Base-by-base conservation (phyloP, 2,797 vertebrate species). In the Myotis pilosus region DNA sequence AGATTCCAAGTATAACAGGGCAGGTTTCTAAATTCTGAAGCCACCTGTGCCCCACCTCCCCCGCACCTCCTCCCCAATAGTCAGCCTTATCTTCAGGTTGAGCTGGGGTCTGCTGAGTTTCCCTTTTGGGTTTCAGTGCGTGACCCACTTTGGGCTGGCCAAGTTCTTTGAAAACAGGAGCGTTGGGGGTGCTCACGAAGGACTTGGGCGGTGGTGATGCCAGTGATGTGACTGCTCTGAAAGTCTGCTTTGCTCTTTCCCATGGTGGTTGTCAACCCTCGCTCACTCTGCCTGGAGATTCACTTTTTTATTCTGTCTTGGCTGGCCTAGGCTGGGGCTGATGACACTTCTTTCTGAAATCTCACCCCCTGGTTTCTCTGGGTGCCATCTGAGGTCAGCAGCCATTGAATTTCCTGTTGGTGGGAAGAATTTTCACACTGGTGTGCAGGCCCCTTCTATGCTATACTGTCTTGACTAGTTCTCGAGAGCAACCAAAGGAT, bases 71-170 rank as follows among this genome's bases (percentile, higher is more conserved):
- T 64, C 72, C 72, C 9, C 4, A 72, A 80, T 47, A 91, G 91
- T 93, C 89, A 94, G 72, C 81, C 20, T 68, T 69, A 53, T 75
- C 91, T 92, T 92, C 25, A 69, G 68, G 71, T 69, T 95, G 80
- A 95, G 76, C 86, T 19, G 28, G 94, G 87, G 83, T 92, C 92
- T 87, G 78, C n/a, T 86, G 72, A 91, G 53, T 95, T 96, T 96
- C 94, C 94, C 89, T 94, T 87, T 85, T 94, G 87, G 83, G 92
- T 94, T 95, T 94, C 83, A 83, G 64, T 8, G 5, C 8, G 4
- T 96, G 92, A 97, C 94, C 95, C 89, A 96, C 87, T 96, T 97
- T 84, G 76, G 91, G 76, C 49, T 80, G 80, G 86, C 66, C 57
- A 41, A 86, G 41, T 96, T 96, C 92, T 96, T 92, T 92, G 88